A percentile compares a stretch with the other conserved stretches of the same genome.
These are phyloP conservation scores for Echiichthys vipera DNA, from an alignment of 2,797 vertebrate genomes.

Conservation along the genomic window DNA sequence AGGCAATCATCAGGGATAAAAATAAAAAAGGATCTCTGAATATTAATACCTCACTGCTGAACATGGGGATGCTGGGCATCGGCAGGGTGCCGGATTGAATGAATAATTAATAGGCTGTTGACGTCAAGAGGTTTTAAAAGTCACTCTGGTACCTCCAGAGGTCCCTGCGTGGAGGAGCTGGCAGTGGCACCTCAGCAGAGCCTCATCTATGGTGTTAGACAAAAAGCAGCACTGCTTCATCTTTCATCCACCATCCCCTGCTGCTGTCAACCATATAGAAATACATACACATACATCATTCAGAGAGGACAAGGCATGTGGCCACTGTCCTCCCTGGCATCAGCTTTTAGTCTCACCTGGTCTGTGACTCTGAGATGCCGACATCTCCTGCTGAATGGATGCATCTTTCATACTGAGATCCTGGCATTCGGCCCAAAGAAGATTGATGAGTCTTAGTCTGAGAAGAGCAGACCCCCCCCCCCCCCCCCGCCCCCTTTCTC, in stretches of 20 bases:
- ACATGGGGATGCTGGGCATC: slow-evolving; percentile 47
- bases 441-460: slow-evolving; percentile 18
- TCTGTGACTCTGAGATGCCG: slow-evolving; percentile 40
- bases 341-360: slow-evolving; percentile 32
- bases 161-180: slow-evolving; percentile 22
- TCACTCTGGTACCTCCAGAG: slow-evolving; percentile 54
- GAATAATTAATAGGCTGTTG: slow-evolving; percentile 71
- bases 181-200: slow-evolving; percentile 27
- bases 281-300: slow-evolving; percentile 19
- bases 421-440: slow-evolving; percentile 46
- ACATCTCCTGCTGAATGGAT: slow-evolving; percentile 23
- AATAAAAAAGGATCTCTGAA: slow-evolving; percentile 45
- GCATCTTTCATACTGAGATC: slow-evolving; percentile 56
- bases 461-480: slow-evolving; percentile 7
- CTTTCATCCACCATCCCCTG: slow-evolving; percentile 32
- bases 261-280: slow-evolving; percentile 12
- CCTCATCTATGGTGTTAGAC: slow-evolving; percentile 33
- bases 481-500: background rate
- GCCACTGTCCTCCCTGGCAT: background rate
- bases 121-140: slow-evolving; percentile 68
- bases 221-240: slow-evolving; percentile 2
- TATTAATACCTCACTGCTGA: slow-evolving; percentile 65
- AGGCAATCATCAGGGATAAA: slow-evolving; percentile 58
- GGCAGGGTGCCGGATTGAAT: slow-evolving; percentile 50
- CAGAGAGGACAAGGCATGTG: slow-evolving; percentile 10